Evolutionary conservation across 1,140 invertebrate genomes (phyloP), one percentile per base, ranked within the genome.

Genomic region (Drosophila kurseongensis): DNA sequence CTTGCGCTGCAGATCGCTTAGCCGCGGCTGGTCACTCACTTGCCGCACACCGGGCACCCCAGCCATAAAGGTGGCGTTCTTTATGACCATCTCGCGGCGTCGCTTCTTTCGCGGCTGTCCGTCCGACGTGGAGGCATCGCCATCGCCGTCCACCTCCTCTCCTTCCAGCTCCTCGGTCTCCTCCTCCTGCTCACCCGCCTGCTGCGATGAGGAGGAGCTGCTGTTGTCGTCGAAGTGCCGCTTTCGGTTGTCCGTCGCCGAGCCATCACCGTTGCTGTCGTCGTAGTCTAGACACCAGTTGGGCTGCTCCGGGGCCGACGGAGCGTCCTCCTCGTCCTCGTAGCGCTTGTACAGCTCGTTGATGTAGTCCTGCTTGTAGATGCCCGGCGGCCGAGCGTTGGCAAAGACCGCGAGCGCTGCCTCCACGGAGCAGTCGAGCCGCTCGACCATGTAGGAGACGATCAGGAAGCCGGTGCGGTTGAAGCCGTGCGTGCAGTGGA

Each of bases 401-500:
- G 96, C 94, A 94, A 99, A 99, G 81, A 95, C 94, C 50, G 93
- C 92, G 1, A 99, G 81, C 0, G 97, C 97, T 16, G 96, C 96
- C 65, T 97, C 96, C 4, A 98, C 94, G 91, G 95, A 96, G 85
- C 94, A 96, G 89, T 95, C 94, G 51, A 96, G 93, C 62, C 95
- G 94, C 93, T 98, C 95, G 6, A 99, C 96, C 81, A 99, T 94
- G 93, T 97, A 99, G 2, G 97, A 96, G 51, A 96, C 95, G 52
- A 99, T 97, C 0, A 99, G 93, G 92, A 99, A 99, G 1, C 97
- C 99, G 27, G 98, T 99, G 80, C 99, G 94, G 93, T 99, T 99
- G 90, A 99, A 99, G 0, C 99, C 99, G 94, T 99, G 99, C 1
- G 99, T 99, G 91, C 99, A 99, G 92, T 99, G 99, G 35, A 99